A percentile compares a stretch with the other conserved stretches of the same genome.
Evolutionary conservation across 2,113 vertebrate genomes (phyloP).

Genomic region (Pitta sordida): DNA sequence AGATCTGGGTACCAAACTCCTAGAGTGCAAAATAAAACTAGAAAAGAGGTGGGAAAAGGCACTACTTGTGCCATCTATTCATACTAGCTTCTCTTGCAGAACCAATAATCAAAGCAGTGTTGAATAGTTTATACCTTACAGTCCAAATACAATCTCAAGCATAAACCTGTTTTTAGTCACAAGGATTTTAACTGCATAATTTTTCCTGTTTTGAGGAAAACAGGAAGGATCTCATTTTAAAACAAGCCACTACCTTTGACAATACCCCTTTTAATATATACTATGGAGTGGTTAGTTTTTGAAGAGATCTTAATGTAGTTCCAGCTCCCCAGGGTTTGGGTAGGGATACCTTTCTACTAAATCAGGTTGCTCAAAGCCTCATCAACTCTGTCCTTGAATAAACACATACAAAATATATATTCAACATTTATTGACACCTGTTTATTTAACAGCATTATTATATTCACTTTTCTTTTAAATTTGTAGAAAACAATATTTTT

Average conservation of each 20-base stretch:
- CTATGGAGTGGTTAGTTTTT: not conserved
- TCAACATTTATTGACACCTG: fast-evolving
- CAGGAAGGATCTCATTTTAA: not conserved
- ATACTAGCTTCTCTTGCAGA: not conserved
- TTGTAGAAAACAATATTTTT: no score
- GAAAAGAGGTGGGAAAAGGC: not conserved
- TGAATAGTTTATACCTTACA: not conserved
- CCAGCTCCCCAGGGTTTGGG: fast-evolving
- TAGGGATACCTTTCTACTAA: not conserved
- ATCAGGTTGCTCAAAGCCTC: no score
- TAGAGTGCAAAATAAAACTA: not conserved
- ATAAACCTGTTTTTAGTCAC: not conserved
- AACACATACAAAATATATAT: not conserved
- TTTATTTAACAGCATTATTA: not conserved
- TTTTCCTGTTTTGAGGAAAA: not conserved
- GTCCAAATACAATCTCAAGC: not conserved
- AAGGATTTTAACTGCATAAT: not conserved
- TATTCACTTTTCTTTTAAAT: not conserved
- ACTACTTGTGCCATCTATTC: not conserved
- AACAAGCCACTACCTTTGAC: not conserved
- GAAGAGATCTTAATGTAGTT: not conserved
- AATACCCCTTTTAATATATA: not conserved
- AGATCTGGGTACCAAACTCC: not conserved
- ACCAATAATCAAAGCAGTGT: not conserved
- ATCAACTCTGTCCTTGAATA: not conserved